Base-by-base conservation (phyloP, 2,113 vertebrate genomes). In the Erpornis zantholeuca region DNA sequence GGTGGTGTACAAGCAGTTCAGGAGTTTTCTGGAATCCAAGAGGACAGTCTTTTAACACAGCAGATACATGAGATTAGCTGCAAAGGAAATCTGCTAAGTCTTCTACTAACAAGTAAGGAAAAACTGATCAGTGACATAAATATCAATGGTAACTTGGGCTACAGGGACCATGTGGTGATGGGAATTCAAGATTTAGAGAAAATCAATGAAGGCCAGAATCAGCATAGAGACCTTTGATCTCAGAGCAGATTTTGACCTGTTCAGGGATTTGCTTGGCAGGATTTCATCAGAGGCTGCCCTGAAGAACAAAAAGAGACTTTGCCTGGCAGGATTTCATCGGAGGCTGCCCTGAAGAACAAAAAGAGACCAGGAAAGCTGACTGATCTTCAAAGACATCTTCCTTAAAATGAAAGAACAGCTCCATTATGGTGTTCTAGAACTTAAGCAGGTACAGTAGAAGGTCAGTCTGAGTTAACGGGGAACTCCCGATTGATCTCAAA, bases 401-500 rank as follows among this genome's bases (percentile, higher is more conserved):
- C 60, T 78, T 52, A 88, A 88, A 91, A 82, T 42, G 42, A 20
- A 85, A 82, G 54, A 90, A 78, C 0, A 0, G 6, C 5, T 73
- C 20, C 40, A 45, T 59, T 16, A 33, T 47, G 17, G 12, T n/a
- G 8, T 61, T n/a, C 27, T 56, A 28, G 45, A 92, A 73, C 13
- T 35, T 65, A 60, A 33, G 15, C 23, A 65, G 33, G 61, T 61
- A 47, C 3, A 78, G 45, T 19, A 78, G 44, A 87, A 81, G 28
- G 36, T n/a, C 35, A 82, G 5, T 73, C 33, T 82, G 44, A 69
- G 31, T 49, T 54, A 64, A 73, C 0, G 0, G 38, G 7, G 23
- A 69, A 9, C 22, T 72, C 11, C 31, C 57, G 35, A 73, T 15
- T 66, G 31, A 63, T 80, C 28, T 87, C 38, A 81, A 83, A 59